Conservation (phyloP, 1,140 invertebrate genomes). For the Trypoxylus dichotomus region DNA sequence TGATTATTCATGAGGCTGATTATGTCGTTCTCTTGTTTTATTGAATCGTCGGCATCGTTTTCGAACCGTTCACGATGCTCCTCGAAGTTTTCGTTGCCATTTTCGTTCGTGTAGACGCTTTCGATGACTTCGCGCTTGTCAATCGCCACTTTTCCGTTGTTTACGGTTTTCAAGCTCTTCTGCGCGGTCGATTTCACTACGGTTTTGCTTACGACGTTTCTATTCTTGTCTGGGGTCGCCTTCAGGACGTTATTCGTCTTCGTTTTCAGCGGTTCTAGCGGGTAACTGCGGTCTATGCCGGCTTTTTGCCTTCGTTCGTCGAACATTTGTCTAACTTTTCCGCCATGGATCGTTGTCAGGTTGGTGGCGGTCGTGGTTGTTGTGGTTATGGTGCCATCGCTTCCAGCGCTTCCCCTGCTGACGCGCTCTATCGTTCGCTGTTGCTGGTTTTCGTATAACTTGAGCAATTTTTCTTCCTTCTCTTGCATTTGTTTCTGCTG, state of each 20-base stretch:
- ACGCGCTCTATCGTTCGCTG: constrained; percentile 68
- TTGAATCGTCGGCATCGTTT: constrained; percentile 25
- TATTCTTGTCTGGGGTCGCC: neutral
- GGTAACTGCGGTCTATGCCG: constrained; percentile 80
- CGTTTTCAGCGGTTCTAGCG: constrained; percentile 68
- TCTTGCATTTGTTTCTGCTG: constrained; percentile 74
- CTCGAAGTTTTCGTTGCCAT: constrained; percentile 41
- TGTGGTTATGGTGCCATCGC: constrained; percentile 48
- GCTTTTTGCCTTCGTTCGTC: constrained; percentile 70
- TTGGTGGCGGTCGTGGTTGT: constrained; percentile 41
- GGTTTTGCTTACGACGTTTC: constrained; percentile 32
- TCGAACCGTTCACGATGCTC: constrained; percentile 37
- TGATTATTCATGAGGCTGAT: constrained; percentile 48
- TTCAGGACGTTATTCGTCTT: constrained; percentile 46
- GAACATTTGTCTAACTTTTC: constrained; percentile 75
- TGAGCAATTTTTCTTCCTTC: constrained; percentile 70
- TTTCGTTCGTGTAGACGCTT: constrained; percentile 40
- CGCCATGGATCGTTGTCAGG: neutral
- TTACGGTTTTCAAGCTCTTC: constrained; percentile 37
- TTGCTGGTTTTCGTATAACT: constrained; percentile 71
- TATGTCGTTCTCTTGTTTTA: constrained; percentile 38
- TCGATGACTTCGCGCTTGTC: constrained; percentile 41
- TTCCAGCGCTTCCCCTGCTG: constrained; percentile 61
- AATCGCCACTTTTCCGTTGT: constrained; percentile 42
- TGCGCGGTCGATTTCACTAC: constrained; percentile 40